Base-by-base conservation (phyloP, 2,888 invertebrate genomes). In the Mellilla xanthometata region DNA sequence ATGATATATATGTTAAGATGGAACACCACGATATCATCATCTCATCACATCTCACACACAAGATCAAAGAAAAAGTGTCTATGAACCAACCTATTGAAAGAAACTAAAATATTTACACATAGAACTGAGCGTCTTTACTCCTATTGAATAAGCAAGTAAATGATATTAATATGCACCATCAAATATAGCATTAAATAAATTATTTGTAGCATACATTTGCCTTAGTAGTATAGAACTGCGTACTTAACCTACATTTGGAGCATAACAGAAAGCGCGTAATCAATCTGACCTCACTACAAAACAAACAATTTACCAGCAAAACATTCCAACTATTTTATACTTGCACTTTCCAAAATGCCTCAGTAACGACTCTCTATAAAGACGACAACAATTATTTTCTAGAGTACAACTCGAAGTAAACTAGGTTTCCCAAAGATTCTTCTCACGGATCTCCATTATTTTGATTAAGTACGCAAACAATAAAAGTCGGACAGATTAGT, bases 391-490 rank as follows among this genome's bases (percentile, higher is more conserved):
- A 28, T 38, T 32, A 12, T 13, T 38, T 44, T 38, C 30, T 44
- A 33, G 38, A 36, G 31, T 30, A 36, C 29, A 28, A 23, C 11
- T 15, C 32, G 12, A 12, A 19, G 12, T 19, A 12, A 38, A 44
- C 38, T 44, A 33, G 43, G 38, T 44, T 29, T 11, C 11, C 5
- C 23, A 31, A 23, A 31, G 13, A 51, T 33, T 23, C 50, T 32
- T 55, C 55, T 34, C 35, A n/a, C 47, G 47, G 51, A 54, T 36
- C 50, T 41, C 35, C 50, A 54, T 35, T 31, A 9, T 24, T 39
- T 15, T 32, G 10, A 9, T 27, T 26, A 27, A 35, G 3, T 19
- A 2, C 2, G 6, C 8, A 36, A 10, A 34, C 32, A 33, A 33
- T 26, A 6, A 34, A 31, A 15, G 13, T 35, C 26, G 26, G 26